Evolutionary conservation across 2,113 vertebrate genomes (phyloP).

Genomic region (Trochalopteron elliotii): DNA sequence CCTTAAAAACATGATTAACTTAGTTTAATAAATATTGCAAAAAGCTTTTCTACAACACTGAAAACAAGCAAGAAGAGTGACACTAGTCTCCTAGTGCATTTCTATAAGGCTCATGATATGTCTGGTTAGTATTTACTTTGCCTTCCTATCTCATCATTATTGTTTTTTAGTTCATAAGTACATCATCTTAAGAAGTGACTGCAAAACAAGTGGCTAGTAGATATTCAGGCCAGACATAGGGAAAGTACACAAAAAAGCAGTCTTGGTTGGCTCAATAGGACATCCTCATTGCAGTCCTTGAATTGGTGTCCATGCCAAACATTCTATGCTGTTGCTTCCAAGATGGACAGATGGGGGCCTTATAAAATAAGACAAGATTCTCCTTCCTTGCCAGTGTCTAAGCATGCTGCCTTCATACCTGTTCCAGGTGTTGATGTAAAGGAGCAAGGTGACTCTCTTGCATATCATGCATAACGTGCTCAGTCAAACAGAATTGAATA

Average conservation of each 20-base stretch:
- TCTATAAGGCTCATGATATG: neutral
- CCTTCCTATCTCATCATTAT: neutral
- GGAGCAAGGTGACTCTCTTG: slow-evolving; percentile 8
- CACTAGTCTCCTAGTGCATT: neutral
- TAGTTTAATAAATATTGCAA: neutral
- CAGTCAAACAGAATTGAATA: neutral
- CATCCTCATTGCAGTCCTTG: neutral
- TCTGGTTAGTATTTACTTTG: neutral
- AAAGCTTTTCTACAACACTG: neutral
- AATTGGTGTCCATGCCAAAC: neutral
- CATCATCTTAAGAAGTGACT: neutral
- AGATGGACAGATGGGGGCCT: slow-evolving; percentile 3
- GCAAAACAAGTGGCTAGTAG: neutral
- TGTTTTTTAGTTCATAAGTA: neutral
- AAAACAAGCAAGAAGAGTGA: neutral
- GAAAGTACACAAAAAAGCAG: neutral
- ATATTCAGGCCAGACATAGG: neutral
- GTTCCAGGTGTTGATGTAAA: slow-evolving; percentile 34
- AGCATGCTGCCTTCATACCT: slow-evolving; percentile 1
- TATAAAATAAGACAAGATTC: neutral
- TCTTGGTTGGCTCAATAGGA: neutral
- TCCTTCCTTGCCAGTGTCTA: slow-evolving; percentile 10
- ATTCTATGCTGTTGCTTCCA: neutral
- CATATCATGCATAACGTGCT: neutral
- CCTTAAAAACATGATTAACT: neutral